phyloP scores from a whole-genome alignment of 1,140 invertebrate species.

The Pogonus chalceus region DNA sequence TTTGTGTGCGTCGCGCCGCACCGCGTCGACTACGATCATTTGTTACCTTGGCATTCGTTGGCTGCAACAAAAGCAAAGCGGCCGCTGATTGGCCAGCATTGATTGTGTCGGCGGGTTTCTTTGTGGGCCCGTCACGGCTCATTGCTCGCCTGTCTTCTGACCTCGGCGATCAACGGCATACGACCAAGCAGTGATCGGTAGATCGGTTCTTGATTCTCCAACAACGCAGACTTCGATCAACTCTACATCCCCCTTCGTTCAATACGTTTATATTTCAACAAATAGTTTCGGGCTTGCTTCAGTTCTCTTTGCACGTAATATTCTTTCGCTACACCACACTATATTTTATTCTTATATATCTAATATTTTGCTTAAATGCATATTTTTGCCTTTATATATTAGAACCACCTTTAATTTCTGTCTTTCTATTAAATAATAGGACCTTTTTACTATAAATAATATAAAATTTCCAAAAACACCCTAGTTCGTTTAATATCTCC shows the following conservation, averaged over 20 bases:
- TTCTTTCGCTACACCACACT: background rate
- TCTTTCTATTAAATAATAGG: too few relatives aligned
- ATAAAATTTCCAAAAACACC: too few relatives aligned
- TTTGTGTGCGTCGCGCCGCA: background rate
- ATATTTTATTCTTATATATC: too few relatives aligned
- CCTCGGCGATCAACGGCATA: slow-evolving; percentile 12
- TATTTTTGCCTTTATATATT: too few relatives aligned
- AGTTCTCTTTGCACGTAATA: background rate
- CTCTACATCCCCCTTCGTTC: background rate
- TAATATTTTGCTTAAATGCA: too few relatives aligned
- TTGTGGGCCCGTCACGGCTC: slow-evolving; percentile 27
- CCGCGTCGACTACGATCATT: background rate
- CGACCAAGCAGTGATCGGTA: background rate
- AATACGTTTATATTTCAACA: too few relatives aligned
- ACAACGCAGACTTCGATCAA: too few relatives aligned
- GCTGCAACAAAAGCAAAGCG: slow-evolving; percentile 6
- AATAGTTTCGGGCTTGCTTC: background rate
- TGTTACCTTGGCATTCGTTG: slow-evolving; percentile 11
- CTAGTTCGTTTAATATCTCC: too few relatives aligned
- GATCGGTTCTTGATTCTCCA: too few relatives aligned
- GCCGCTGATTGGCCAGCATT: slow-evolving; percentile 29
- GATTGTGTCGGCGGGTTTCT: slow-evolving; percentile 29
- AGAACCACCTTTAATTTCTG: too few relatives aligned
- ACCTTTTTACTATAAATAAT: too few relatives aligned
- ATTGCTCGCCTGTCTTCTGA: slow-evolving; percentile 26